Evolutionary conservation across 2,797 vertebrate species (phyloP).

Genomic region (Corythornis leucogaster): DNA sequence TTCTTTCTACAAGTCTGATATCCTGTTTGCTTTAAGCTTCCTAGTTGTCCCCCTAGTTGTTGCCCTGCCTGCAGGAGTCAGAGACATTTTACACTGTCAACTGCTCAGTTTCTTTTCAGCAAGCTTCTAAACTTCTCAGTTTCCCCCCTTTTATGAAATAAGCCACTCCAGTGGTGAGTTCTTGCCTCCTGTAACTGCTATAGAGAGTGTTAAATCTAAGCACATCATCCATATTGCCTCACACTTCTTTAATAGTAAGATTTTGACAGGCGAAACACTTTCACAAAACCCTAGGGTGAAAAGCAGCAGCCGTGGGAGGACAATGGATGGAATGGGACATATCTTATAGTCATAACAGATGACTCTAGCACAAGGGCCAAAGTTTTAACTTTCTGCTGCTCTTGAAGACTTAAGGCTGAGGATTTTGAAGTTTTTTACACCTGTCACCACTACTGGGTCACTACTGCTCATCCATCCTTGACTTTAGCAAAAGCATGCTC

Average conservation of each 20-base stretch:
- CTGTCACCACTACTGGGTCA: not conserved
- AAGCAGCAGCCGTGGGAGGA: not conserved
- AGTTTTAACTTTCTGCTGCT: not conserved
- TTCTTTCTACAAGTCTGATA: conserved; percentile 9
- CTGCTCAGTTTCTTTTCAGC: not conserved
- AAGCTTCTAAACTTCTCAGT: not conserved
- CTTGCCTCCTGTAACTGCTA: not conserved
- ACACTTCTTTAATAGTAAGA: not conserved
- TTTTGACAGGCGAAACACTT: not conserved
- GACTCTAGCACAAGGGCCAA: not conserved
- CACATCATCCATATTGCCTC: not conserved
- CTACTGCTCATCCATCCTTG: not conserved
- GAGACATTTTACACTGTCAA: not conserved
- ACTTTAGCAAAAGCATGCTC: not conserved
- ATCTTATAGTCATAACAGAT: not conserved
- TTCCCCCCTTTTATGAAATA: not conserved
- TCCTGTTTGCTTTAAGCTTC: conserved; percentile 45
- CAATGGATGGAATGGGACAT: not conserved
- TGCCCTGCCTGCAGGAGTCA: conserved; percentile 18
- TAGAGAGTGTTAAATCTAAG: not conserved
- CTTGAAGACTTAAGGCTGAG: not conserved
- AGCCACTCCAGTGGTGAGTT: not conserved
- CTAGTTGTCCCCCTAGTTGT: not conserved
- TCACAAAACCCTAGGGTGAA: not conserved
- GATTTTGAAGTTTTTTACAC: not conserved